A percentile compares a stretch with the other conserved stretches of the same genome.
These are phyloP conservation scores for Xiphophorus birchmanni DNA, from an alignment of 2,797 vertebrate genomes.

Conservation along the genomic window DNA sequence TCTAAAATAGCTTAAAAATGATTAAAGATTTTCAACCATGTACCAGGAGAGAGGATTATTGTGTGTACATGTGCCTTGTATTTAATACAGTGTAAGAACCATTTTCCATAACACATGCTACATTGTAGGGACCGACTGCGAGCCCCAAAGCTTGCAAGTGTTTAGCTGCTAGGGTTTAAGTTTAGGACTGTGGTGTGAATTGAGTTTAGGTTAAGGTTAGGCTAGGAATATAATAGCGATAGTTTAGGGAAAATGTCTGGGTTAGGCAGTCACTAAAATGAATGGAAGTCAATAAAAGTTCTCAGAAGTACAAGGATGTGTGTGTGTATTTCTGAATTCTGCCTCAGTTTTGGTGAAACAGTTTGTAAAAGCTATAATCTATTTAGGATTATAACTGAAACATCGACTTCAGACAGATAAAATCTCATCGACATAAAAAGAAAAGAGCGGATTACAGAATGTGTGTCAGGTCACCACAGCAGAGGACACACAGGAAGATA, in stretches of 20 bases:
- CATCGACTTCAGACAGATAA: constrained; percentile 44
- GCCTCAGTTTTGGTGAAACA: constrained; percentile 44
- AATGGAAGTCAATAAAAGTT: neutral
- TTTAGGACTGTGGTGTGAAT: too few species aligned
- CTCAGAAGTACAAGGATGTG: neutral
- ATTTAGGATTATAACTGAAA: constrained; percentile 50
- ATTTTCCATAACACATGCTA: too few species aligned
- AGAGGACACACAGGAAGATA: constrained; percentile 4
- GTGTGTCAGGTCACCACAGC: constrained; percentile 16
- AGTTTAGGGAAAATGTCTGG: too few species aligned
- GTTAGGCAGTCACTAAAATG: too few species aligned
- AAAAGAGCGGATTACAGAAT: constrained; percentile 47
- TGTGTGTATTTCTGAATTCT: constrained; percentile 22
- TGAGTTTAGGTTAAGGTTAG: too few species aligned
- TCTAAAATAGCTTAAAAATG: constrained; percentile 21
- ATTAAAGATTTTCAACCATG: constrained; percentile 47
- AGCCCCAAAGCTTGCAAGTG: too few species aligned
- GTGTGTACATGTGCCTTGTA: neutral
- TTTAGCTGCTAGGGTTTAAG: too few species aligned
- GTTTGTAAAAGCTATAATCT: constrained; percentile 66
- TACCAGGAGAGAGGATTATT: constrained; percentile 36
- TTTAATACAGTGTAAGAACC: too few species aligned
- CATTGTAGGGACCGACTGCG: too few species aligned
- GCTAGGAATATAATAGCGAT: too few species aligned
- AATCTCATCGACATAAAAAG: constrained; percentile 30